phyloP scores from a whole-genome alignment of 2,113 vertebrate genomes.

The Athene cunicularia region DNA sequence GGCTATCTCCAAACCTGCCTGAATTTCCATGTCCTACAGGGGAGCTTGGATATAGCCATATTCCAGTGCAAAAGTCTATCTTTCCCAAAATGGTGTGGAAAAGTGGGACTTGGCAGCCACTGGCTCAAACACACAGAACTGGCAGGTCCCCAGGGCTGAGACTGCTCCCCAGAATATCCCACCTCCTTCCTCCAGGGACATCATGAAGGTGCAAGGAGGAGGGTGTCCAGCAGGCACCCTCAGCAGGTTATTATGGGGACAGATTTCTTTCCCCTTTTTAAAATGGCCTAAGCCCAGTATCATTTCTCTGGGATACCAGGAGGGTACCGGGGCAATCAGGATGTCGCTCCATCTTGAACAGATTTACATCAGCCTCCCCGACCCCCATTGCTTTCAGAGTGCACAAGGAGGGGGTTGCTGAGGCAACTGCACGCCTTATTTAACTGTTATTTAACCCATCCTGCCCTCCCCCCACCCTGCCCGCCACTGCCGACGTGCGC shows the following conservation, averaged over 20 bases:
- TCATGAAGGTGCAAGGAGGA: fast-evolving
- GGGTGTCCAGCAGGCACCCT: not conserved
- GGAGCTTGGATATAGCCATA: not conserved
- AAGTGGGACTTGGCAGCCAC: not conserved
- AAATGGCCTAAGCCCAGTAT: not conserved
- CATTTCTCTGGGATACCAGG: not conserved
- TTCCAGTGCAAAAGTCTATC: not conserved
- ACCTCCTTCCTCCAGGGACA: not conserved
- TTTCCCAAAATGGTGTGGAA: fast-evolving
- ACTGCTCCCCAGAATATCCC: not conserved
- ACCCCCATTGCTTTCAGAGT: not conserved
- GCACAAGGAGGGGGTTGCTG: not conserved
- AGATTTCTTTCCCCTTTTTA: not conserved
- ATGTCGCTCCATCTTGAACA: not conserved
- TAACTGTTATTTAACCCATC: not conserved
- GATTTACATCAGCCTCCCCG: not conserved
- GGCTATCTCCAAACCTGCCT: not conserved
- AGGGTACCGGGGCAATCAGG: not conserved
- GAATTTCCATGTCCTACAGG: not conserved
- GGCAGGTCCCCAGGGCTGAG: not conserved
- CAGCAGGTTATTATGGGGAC: not conserved
- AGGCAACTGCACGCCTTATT: not conserved
- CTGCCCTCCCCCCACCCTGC: not conserved
- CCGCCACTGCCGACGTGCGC: conserved; percentile 12
- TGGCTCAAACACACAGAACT: not conserved